Evolutionary conservation across 2,113 vertebrate species (phyloP).

Genomic region (Eulacestoma nigropectus): DNA sequence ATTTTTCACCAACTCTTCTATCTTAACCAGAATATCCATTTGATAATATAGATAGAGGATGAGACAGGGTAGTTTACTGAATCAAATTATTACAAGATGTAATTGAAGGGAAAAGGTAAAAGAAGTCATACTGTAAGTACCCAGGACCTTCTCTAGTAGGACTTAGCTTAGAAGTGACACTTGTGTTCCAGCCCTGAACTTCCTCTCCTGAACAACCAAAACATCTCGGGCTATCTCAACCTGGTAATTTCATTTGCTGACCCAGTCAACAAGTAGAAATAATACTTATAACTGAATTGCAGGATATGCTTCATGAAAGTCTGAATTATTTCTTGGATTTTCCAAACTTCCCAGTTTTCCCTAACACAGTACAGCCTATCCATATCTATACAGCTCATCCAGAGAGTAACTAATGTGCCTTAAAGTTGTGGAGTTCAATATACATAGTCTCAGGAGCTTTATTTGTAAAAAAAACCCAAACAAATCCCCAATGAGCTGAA

Average conservation of each 20-base stretch:
- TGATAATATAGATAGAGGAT: neutral
- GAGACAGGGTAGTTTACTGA: accelerated
- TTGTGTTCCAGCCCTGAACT: neutral
- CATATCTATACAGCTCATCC: neutral
- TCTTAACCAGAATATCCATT: neutral
- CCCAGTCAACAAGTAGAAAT: neutral
- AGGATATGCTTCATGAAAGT: neutral
- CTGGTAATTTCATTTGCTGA: neutral
- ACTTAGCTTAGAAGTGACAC: neutral
- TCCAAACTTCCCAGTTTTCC: neutral
- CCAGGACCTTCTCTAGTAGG: neutral
- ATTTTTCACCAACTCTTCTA: neutral
- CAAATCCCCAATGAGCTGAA: accelerated
- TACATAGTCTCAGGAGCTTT: neutral
- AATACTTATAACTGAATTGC: neutral
- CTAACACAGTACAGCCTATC: neutral
- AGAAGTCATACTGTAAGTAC: neutral
- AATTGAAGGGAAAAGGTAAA: neutral
- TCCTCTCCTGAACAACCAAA: neutral
- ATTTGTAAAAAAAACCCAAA: neutral
- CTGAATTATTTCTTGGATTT: neutral
- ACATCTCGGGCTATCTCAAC: neutral
- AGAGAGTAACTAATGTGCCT: neutral
- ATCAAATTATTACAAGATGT: neutral
- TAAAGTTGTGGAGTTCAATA: neutral